Percentiles rank a stretch among this genome's conserved stretches.
These are phyloP conservation scores for Hydrophis major DNA, from an alignment of 2,797 vertebrate species.

Conservation along the genomic window DNA sequence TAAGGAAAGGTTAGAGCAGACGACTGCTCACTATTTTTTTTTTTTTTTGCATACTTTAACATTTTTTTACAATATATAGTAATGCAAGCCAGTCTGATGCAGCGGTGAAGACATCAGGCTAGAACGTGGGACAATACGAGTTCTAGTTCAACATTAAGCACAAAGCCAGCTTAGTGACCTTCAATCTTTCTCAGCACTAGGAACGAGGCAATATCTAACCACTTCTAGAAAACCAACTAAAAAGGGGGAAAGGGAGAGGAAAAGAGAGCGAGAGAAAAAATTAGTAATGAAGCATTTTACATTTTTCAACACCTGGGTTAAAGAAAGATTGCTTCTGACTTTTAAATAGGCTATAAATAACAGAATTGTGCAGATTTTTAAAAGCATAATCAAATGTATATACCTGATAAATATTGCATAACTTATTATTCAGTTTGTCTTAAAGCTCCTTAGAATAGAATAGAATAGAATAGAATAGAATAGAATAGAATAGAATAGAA, in stretches of 20 bases:
- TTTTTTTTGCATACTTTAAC: neutral
- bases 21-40: neutral
- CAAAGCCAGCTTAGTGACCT: neutral
- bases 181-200: neutral
- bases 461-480: neutral
- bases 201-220: neutral
- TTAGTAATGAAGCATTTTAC: neutral
- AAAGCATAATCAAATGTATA: neutral
- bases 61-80: neutral
- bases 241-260: neutral
- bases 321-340: neutral
- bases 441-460: neutral
- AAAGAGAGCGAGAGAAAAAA: neutral
- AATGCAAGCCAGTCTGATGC: neutral
- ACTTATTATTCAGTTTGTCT: neutral
- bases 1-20: neutral
- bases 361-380: neutral
- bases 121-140: neutral
- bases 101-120: neutral
- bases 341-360: neutral
- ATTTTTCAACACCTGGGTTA: neutral
- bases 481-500: too few species aligned
- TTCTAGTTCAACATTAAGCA: neutral
- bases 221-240: neutral
- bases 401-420: neutral